Percentiles rank a stretch among this genome's conserved stretches.
These are phyloP conservation scores for Daboia siamensis DNA, from an alignment of 2,113 vertebrate species.

Conservation along the genomic window DNA sequence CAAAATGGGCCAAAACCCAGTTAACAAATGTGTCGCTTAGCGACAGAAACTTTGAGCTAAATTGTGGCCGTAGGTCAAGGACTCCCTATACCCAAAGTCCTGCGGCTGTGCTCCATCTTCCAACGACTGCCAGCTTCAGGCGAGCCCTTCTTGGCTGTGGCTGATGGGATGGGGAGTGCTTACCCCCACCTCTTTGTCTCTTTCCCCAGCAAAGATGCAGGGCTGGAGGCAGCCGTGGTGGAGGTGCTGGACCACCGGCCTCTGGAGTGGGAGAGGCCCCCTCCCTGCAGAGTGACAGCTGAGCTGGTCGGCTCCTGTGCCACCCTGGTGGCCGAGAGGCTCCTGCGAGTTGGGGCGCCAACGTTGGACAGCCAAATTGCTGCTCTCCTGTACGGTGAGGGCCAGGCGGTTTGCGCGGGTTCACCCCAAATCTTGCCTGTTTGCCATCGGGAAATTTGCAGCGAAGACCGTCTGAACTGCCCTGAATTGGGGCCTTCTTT, in stretches of 20 bases:
- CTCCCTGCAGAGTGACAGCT: conserved; percentile 70
- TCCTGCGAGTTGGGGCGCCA: conserved; percentile 77
- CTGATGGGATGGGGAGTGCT: fast-evolving
- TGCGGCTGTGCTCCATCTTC: background rate
- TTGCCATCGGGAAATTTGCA: background rate
- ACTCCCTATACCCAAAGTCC: background rate
- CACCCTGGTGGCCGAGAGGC: conserved; percentile 84
- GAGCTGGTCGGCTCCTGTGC: conserved; percentile 88
- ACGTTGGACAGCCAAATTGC: conserved; percentile 79
- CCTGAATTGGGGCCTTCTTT: background rate
- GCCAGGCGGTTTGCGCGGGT: fast-evolving
- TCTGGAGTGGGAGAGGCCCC: conserved; percentile 66
- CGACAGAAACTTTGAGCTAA: no score
- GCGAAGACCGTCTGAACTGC: background rate
- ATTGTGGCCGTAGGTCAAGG: background rate
- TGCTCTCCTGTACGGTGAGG: conserved; percentile 82
- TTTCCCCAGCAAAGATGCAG: conserved; percentile 71
- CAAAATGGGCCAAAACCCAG: no score
- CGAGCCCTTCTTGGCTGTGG: fast-evolving
- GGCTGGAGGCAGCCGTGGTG: conserved; percentile 79
- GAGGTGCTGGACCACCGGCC: conserved; percentile 87
- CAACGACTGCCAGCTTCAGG: background rate
- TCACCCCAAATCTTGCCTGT: background rate
- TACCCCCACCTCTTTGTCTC: fast-evolving
- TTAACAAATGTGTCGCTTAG: no score